Evolutionary conservation across 2,113 vertebrate genomes (phyloP).

Genomic region (Pithys albifrons): DNA sequence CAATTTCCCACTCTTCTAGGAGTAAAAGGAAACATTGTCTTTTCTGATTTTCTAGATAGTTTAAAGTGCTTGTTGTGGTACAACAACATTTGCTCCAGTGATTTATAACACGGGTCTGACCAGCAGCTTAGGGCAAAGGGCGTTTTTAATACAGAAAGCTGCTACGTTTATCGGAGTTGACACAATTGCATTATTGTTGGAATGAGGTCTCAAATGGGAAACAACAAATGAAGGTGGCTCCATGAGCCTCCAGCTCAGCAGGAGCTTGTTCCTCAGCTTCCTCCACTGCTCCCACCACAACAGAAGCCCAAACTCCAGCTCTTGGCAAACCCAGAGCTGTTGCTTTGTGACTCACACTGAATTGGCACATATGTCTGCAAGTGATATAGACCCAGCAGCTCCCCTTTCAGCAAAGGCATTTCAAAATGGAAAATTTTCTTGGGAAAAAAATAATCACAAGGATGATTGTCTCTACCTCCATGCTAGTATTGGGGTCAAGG

Average conservation of each 20-base stretch:
- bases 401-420: neutral
- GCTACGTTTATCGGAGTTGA: neutral
- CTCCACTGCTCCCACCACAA: neutral
- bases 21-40: neutral
- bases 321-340: neutral
- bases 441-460: conserved; percentile 49
- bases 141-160: neutral
- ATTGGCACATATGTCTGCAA: neutral
- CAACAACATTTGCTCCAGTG: neutral
- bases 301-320: neutral
- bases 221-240: neutral
- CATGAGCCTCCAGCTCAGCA: neutral
- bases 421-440: neutral
- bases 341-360: neutral
- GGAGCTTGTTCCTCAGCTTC: neutral
- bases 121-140: neutral
- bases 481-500: conserved; percentile 94
- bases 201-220: neutral
- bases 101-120: neutral
- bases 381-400: neutral
- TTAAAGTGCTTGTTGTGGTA: neutral
- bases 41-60: neutral
- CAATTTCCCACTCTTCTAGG: neutral
- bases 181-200: neutral
- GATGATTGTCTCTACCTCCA: conserved; percentile 91